These are phyloP conservation scores for Leucophenga montana DNA, from an alignment of 2,888 invertebrate species.

Conservation along the genomic window DNA sequence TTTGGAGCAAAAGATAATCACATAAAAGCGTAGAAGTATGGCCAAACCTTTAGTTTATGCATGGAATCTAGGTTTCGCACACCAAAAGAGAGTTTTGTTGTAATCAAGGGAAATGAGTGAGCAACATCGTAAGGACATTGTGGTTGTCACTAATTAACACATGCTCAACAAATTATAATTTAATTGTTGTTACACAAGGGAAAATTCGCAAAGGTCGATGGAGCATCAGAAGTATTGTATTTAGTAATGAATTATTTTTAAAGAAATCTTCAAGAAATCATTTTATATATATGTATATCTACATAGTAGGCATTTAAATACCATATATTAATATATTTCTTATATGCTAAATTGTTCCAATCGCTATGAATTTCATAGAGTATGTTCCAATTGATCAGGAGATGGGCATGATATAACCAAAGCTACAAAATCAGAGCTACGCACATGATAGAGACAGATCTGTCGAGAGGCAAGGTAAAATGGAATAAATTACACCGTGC, in stretches of 20 bases:
- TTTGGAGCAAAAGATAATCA: slow-evolving; percentile 58
- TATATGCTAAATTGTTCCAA: too few species aligned
- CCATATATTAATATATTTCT: background rate
- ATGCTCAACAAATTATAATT: slow-evolving; percentile 71
- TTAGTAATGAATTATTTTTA: background rate
- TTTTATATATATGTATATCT: background rate
- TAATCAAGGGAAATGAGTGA: too few species aligned
- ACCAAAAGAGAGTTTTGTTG: too few species aligned
- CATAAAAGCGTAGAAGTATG: slow-evolving; percentile 57
- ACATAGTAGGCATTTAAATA: background rate
- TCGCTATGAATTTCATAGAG: too few species aligned
- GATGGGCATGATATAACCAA: too few species aligned
- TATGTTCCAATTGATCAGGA: too few species aligned
- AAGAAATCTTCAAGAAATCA: background rate
- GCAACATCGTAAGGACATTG: slow-evolving; percentile 47
- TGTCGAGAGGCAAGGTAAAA: too few species aligned
- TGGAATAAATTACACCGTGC: too few species aligned
- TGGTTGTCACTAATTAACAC: slow-evolving; percentile 69
- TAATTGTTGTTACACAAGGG: slow-evolving; percentile 57
- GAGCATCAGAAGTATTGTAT: background rate
- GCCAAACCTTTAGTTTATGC: slow-evolving; percentile 27
- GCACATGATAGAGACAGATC: too few species aligned
- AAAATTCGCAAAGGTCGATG: background rate
- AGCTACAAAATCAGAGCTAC: too few species aligned
- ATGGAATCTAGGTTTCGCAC: too few species aligned